Evolutionary conservation across 2,888 invertebrate species (phyloP).

Genomic region (Macaria liturata): DNA sequence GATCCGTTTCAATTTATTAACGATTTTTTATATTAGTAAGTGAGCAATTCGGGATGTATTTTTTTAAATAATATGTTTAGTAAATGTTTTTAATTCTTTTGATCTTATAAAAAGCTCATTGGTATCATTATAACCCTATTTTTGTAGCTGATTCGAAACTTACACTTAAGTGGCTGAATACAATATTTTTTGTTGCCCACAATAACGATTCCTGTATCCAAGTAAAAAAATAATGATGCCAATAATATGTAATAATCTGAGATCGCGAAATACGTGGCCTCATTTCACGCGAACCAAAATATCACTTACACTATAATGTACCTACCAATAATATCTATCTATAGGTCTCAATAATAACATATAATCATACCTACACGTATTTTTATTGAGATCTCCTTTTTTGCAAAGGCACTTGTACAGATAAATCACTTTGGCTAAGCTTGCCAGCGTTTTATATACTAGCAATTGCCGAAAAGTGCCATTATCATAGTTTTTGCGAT

Average conservation of each 20-base stretch:
- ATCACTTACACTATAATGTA: conserved; percentile 36
- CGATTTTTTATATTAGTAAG: too few relatives aligned
- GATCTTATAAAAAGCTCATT: too few relatives aligned
- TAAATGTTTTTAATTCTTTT: neutral
- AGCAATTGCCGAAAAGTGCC: conserved; percentile 23
- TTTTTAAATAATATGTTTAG: too few relatives aligned
- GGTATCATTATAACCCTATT: too few relatives aligned
- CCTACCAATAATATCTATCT: conserved; percentile 28
- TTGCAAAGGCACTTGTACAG: conserved; percentile 20
- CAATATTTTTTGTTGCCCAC: conserved; percentile 31
- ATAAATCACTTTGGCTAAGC: conserved; percentile 30
- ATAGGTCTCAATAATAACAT: conserved; percentile 27
- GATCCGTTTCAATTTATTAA: too few relatives aligned
- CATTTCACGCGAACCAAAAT: conserved; percentile 56
- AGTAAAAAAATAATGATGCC: conserved; percentile 51
- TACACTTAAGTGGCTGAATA: conserved; percentile 3
- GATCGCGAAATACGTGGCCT: conserved; percentile 48
- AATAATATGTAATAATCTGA: conserved; percentile 56
- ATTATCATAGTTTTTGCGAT: conserved; percentile 45
- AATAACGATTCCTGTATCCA: conserved; percentile 37
- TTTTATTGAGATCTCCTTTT: conserved; percentile 11
- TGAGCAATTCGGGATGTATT: too few relatives aligned
- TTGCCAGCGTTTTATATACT: conserved; percentile 24
- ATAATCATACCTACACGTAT: conserved; percentile 29
- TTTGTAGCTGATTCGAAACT: too few relatives aligned